phyloP scores from a whole-genome alignment of 2,113 vertebrate genomes.

The Mesitornis unicolor region DNA sequence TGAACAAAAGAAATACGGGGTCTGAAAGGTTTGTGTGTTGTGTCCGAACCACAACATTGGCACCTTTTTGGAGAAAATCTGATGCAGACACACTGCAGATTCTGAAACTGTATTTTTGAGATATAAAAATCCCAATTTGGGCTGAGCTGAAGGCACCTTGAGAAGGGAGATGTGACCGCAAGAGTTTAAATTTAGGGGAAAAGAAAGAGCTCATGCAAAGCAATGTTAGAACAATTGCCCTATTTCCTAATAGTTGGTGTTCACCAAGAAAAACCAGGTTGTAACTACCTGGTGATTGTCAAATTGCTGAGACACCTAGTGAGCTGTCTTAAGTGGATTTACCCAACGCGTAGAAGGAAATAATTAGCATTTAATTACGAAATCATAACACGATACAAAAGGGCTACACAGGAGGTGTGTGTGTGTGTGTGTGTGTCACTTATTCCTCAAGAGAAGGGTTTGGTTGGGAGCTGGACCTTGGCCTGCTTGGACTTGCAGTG shows the following conservation, averaged over 20 bases:
- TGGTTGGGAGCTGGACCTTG: background rate
- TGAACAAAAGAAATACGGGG: background rate
- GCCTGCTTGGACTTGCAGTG: background rate
- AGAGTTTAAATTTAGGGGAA: background rate
- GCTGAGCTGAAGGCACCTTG: background rate
- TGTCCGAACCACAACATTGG: too few relatives aligned
- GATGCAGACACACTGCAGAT: background rate
- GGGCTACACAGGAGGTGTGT: background rate
- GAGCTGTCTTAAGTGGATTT: constrained; percentile 46
- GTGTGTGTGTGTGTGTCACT: background rate
- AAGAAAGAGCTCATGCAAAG: background rate
- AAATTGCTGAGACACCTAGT: constrained; percentile 52
- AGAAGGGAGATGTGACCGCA: background rate
- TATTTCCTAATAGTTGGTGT: constrained; percentile 55
- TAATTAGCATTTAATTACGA: constrained; percentile 53
- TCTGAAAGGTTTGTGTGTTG: background rate
- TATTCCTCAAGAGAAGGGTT: background rate
- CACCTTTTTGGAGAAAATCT: background rate
- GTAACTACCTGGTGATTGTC: constrained; percentile 49
- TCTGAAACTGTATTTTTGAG: background rate
- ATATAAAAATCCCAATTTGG: constrained; percentile 1
- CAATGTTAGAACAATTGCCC: background rate
- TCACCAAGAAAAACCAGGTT: background rate
- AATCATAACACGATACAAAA: background rate
- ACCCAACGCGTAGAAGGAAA: constrained; percentile 28